Base-by-base conservation (phyloP, 2,888 invertebrate species). In the Ichneumoninae sp. region DNA sequence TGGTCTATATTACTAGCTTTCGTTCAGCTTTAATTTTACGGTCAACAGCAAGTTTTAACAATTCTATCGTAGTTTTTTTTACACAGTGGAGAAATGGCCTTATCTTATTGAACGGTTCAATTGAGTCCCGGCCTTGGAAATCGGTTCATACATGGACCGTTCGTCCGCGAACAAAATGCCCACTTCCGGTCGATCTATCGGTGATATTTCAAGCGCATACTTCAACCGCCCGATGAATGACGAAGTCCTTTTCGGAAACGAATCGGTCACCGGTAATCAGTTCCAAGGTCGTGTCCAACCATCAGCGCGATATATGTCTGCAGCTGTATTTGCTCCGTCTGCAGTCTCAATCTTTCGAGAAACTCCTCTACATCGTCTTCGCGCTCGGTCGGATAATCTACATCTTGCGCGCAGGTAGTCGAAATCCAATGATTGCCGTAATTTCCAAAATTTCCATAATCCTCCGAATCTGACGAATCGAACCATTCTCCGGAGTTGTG, bases 291-390 rank as follows among this genome's bases (percentile, higher is more conserved):
- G n/a, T 57, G 26, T 13, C 54, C 74, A 16, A 40, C 57, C 86
- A 86, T 85, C 16, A 85, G 26, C 4, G 87, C 83, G 10, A 85
- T 79, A 85, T 93, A 93, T 81, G 91, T 84, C 83, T 91, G 81
- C 68, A 90, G 76, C 74, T 93, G 93, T 33, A 92, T 83, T 16
- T 83, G 87, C 82, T 93, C 83, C 0, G 92, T 92, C 76, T 90
- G 88, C n/a, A 76, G 40, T 78, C 90, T 87, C 50, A 93, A 86
- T 60, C 89, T 86, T 16, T 47, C 73, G 60, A 93, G 88, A 86
- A 90, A 93, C 4, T 85, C 57, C 63, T 93, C 92, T 54, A 91
- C 81, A 50, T 89, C 89, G n/a, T 73, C 73, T 36, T 83, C 66
- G 33, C 63, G 65, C 63, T 73, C 77, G 7, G 13, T 10, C 5